Evolutionary conservation across 2,888 invertebrate genomes (phyloP).

Genomic region (Cetonia aurata): DNA sequence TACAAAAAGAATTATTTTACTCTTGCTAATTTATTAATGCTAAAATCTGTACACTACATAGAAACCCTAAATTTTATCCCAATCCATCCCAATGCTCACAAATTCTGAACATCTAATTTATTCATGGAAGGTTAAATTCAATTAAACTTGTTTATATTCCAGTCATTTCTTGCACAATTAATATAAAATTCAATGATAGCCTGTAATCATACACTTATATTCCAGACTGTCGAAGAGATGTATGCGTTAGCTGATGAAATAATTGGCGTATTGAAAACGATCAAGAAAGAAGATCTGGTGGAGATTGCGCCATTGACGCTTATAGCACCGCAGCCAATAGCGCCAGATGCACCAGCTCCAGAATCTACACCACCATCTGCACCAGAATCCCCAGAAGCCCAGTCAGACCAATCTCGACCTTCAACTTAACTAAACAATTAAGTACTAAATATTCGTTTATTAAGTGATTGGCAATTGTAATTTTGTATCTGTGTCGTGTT

Average conservation of each 20-base stretch:
- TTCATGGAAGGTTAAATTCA: no score
- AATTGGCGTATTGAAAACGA: constrained; percentile 67
- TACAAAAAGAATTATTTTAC: constrained; percentile 11
- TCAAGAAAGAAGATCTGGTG: constrained; percentile 37
- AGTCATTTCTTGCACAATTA: no score
- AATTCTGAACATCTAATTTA: no score
- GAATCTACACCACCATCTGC: neutral
- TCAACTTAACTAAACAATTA: neutral
- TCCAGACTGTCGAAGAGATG: constrained; percentile 77
- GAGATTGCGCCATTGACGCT: neutral
- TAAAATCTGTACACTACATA: neutral
- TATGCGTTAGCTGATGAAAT: constrained; percentile 77
- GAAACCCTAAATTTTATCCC: no score
- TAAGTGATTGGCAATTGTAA: neutral
- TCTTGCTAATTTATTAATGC: no score
- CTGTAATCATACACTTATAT: neutral
- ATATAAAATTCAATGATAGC: neutral
- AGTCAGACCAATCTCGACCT: no score
- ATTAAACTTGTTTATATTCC: no score
- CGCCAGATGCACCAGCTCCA: neutral
- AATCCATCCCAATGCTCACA: no score
- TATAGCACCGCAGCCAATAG: no score
- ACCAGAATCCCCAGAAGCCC: no score
- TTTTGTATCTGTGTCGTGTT: neutral
- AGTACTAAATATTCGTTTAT: no score